Evolutionary conservation across 2,113 vertebrate species (phyloP), one percentile per base, ranked within the genome.

Genomic region (Symphodus melops): DNA sequence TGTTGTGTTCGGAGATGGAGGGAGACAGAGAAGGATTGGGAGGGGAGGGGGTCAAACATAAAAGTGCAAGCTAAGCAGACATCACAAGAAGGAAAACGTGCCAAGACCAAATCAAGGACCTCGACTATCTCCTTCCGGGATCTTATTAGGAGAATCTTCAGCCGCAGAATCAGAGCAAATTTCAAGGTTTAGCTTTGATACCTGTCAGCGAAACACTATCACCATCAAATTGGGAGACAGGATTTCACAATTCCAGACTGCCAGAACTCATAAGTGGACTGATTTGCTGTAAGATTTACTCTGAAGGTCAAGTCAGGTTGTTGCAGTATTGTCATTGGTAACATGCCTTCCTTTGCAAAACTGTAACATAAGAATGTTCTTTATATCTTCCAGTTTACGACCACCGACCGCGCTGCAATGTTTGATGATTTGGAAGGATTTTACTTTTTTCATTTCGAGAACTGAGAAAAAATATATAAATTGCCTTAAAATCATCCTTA

Each of bases 61-160:
- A 67, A 77, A 71, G 59, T 83, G 73, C 72, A 72, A 75, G 41
- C 66, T 48, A 60, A 82, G 86, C 81, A 86, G 70, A 86, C 66
- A 66, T 78, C 64, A 69, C 70, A 58, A 19, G 19, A 73, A 2
- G 7, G 14, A 55, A 69, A 79, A 64, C 11, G 23, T 57, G 52
- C 39, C 68, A 54, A 73, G 76, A 77, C 59, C 17, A 78, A 78
- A 82, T 68, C 77, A 61, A 39, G 60, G 9, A 33, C 13, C n/a
- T 54, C 23, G 33, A 75, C 61, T n/a, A 21, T 11, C 64, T 78
- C 58, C 68, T 42, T 68, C 55, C 62, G 52, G 81, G 66, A 79
- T 48, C 46, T 52, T 77, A 77, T 77, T 68, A 75, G 65, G 21
- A 21, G 67, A 57, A 39, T 46, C 55, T 52, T 64, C 48, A 36